phyloP scores from a whole-genome alignment of 2,797 vertebrate species.

The Melanogrammus aeglefinus region DNA sequence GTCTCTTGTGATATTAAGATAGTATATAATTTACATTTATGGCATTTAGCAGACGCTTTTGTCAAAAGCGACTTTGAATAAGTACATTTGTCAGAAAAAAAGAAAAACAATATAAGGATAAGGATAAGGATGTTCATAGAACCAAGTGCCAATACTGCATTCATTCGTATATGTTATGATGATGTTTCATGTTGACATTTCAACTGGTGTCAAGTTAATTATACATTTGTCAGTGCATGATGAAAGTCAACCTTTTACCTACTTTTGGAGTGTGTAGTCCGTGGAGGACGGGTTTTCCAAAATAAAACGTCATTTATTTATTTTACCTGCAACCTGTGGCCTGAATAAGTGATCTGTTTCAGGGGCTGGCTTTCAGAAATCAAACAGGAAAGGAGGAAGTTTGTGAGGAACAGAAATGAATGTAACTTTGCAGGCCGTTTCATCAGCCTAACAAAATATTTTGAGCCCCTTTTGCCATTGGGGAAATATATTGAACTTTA shows the following conservation, averaged over 20 bases:
- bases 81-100: too few relatives aligned
- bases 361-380: slow-evolving; percentile 3
- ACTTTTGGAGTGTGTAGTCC: neutral
- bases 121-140: too few relatives aligned
- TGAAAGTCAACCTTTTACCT: slow-evolving; percentile 1
- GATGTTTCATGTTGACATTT: too few relatives aligned
- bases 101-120: too few relatives aligned
- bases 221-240: neutral
- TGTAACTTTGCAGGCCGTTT: slow-evolving; percentile 17
- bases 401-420: neutral
- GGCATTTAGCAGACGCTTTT: too few relatives aligned
- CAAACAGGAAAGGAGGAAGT: slow-evolving; percentile 7
- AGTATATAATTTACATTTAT: neutral
- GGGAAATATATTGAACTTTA: neutral
- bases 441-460: neutral
- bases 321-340: neutral
- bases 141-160: neutral
- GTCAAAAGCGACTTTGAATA: too few relatives aligned
- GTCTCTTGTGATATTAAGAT: neutral
- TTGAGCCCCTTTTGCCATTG: neutral
- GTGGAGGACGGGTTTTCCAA: slow-evolving; percentile 1
- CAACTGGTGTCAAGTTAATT: neutral
- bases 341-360: neutral
- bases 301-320: neutral
- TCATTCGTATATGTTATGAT: neutral